Conservation (phyloP, 1,140 invertebrate species). For the Goniozus legneri region DNA sequence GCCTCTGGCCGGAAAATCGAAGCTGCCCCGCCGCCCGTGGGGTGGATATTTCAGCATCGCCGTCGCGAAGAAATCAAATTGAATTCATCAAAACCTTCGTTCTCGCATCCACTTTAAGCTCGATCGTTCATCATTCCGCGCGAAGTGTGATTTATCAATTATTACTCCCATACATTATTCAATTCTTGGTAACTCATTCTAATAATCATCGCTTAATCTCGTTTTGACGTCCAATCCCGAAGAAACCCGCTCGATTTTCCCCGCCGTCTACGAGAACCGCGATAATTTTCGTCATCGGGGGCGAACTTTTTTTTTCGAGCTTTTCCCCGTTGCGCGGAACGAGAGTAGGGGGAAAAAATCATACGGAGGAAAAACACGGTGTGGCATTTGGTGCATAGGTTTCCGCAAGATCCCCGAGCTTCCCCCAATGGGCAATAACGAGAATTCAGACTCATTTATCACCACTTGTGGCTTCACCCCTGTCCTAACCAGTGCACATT, state of each 20-base stretch:
- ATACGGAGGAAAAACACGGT: too few species aligned
- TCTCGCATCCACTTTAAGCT: too few species aligned
- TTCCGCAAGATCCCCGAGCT: slow-evolving; percentile 27
- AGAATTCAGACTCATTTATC: slow-evolving; percentile 51
- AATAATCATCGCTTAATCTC: slow-evolving; percentile 14
- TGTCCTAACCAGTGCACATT: slow-evolving; percentile 35
- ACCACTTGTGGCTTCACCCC: slow-evolving; percentile 52
- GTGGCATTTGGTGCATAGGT: slow-evolving; percentile 13
- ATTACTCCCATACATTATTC: slow-evolving; percentile 14
- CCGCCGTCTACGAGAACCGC: too few species aligned
- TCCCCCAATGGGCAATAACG: slow-evolving; percentile 45
- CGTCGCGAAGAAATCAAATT: too few species aligned
- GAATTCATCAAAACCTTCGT: too few species aligned
- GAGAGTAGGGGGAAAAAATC: too few species aligned
- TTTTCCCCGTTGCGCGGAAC: too few species aligned
- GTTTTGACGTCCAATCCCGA: not conserved
- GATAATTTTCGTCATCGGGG: too few species aligned
- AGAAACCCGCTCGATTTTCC: too few species aligned
- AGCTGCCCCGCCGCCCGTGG: not conserved
- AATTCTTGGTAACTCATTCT: slow-evolving; percentile 3
- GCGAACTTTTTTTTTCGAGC: not conserved
- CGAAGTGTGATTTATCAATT: slow-evolving; percentile 12
- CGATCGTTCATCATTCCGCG: slow-evolving; percentile 3
- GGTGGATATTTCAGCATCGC: too few species aligned
- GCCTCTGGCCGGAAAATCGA: too few species aligned